Percentiles rank a stretch among this genome's conserved stretches.
Conservation (phyloP, 2,888 invertebrate genomes). For the Nomada ferruginata region DNA sequence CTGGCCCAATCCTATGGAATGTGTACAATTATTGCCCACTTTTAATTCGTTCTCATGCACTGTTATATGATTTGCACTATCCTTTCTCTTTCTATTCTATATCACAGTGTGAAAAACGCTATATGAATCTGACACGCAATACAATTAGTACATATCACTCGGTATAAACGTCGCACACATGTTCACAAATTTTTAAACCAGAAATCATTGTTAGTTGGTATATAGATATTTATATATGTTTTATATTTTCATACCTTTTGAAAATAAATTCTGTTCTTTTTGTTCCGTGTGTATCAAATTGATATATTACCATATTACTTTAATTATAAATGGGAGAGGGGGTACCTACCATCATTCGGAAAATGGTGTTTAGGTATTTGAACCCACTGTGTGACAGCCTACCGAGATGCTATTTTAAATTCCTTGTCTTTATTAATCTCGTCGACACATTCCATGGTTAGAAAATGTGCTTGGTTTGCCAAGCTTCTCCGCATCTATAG, state of each 20-base stretch:
- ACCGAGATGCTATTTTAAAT: slow-evolving; percentile 48
- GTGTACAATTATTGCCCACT: slow-evolving; percentile 54
- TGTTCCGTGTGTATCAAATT: slow-evolving; percentile 55
- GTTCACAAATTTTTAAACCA: slow-evolving; percentile 52
- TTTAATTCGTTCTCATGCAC: slow-evolving; percentile 34
- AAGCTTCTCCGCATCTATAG: slow-evolving; percentile 7
- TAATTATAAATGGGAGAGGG: slow-evolving; percentile 48
- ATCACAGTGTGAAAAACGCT: slow-evolving; percentile 77
- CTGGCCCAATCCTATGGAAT: slow-evolving; percentile 44
- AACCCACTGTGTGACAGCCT: slow-evolving; percentile 52
- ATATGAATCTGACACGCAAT: slow-evolving; percentile 63
- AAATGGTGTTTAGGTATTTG: slow-evolving; percentile 62
- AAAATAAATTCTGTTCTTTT: slow-evolving; percentile 69
- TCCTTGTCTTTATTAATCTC: slow-evolving; percentile 27
- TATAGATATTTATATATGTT: slow-evolving; percentile 56
- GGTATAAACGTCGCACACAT: slow-evolving; percentile 66
- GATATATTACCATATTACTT: slow-evolving; percentile 45
- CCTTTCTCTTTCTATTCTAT: slow-evolving; percentile 67
- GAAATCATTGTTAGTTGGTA: slow-evolving; percentile 52
- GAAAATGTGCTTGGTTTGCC: slow-evolving; percentile 23
- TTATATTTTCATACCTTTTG: slow-evolving; percentile 61
- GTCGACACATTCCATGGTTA: slow-evolving; percentile 20
- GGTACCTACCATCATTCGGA: slow-evolving; percentile 68
- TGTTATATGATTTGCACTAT: slow-evolving; percentile 42
- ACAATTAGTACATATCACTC: slow-evolving; percentile 52